A percentile compares a stretch with the other conserved stretches of the same genome.
These are phyloP conservation scores for Malurus splendens DNA, from an alignment of 2,797 vertebrate genomes.

Conservation along the genomic window DNA sequence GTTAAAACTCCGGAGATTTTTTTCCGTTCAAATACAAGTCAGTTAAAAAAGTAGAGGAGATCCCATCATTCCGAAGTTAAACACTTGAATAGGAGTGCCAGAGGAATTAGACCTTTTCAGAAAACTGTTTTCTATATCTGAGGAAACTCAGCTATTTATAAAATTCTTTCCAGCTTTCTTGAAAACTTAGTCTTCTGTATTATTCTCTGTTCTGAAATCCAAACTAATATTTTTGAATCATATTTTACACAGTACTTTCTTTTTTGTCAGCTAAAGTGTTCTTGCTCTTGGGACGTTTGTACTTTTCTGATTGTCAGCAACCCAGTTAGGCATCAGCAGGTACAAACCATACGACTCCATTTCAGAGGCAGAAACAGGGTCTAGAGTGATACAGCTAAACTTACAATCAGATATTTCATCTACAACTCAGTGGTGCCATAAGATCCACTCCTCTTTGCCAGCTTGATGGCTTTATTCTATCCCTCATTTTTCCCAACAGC, in stretches of 20 bases:
- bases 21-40: not conserved
- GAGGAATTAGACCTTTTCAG: not conserved
- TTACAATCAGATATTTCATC: not conserved
- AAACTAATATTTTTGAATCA: not conserved
- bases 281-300: not conserved
- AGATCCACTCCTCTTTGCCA: not conserved
- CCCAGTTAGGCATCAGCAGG: not conserved
- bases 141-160: not conserved
- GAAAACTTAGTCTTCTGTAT: not conserved
- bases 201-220: not conserved
- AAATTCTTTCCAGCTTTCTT: not conserved
- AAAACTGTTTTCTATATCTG: not conserved
- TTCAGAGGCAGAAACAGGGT: not conserved
- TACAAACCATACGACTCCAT: not conserved
- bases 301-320: not conserved
- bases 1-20: not conserved
- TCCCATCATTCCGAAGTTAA: not conserved
- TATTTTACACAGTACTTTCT: not conserved
- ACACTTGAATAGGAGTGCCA: not conserved
- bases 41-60: not conserved
- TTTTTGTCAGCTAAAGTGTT: not conserved
- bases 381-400: not conserved
- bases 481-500: not conserved
- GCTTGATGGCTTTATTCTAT: not conserved
- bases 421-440: not conserved